Conservation (phyloP, 2,888 invertebrate species). For the Rhagium mordax region DNA sequence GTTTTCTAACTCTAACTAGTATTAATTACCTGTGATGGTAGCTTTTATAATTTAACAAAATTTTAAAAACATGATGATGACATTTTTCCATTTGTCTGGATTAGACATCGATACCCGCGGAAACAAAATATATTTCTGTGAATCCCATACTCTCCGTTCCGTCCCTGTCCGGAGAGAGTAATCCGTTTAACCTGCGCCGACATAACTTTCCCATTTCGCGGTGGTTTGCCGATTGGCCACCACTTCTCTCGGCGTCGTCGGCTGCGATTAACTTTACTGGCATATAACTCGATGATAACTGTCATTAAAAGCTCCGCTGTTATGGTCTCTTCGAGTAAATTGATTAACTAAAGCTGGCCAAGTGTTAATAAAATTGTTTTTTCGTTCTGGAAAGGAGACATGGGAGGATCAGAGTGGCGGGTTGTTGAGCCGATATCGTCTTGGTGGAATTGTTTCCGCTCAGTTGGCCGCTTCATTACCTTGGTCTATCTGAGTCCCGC, state of each 20-base stretch:
- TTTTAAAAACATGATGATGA: no score
- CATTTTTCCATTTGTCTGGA: no score
- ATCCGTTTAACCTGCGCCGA: slow-evolving; percentile 69
- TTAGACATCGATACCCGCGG: no score
- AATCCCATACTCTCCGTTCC: slow-evolving; percentile 27
- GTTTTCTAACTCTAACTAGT: no score
- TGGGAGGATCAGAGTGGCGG: background rate
- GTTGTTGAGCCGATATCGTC: slow-evolving; percentile 29
- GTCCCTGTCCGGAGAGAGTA: slow-evolving; percentile 58
- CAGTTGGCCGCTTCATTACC: slow-evolving; percentile 65
- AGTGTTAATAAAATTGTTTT: slow-evolving; percentile 62
- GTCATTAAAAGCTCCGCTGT: slow-evolving; percentile 65
- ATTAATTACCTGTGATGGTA: no score
- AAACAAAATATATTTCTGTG: no score
- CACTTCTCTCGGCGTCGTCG: slow-evolving; percentile 33
- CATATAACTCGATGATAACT: slow-evolving; percentile 65
- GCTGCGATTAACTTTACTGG: slow-evolving; percentile 63
- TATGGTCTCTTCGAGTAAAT: slow-evolving; percentile 61
- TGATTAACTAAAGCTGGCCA: slow-evolving; percentile 64
- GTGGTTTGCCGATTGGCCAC: slow-evolving; percentile 52
- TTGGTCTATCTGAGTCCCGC: slow-evolving; percentile 62
- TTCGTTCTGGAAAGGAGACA: slow-evolving; percentile 39
- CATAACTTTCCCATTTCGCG: slow-evolving; percentile 69
- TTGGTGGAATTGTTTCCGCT: slow-evolving; percentile 53
- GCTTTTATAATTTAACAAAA: no score